A percentile compares a stretch with the other conserved stretches of the same genome.
phyloP scores from a whole-genome alignment of 2,888 invertebrate genomes.

The Dugesia japonica region DNA sequence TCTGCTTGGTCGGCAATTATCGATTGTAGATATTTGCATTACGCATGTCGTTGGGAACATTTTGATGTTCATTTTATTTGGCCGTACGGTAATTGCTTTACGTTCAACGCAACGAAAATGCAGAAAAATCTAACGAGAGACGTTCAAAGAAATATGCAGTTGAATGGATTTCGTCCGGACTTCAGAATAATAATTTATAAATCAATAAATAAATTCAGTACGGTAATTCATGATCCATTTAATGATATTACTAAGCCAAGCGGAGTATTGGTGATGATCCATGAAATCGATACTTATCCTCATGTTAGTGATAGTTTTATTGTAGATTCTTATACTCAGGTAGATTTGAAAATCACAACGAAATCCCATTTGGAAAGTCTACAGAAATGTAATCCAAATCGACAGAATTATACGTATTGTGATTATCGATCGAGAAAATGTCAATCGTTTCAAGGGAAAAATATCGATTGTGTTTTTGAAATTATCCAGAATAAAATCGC shows the following conservation, averaged over 20 bases:
- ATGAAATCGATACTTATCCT: constrained; percentile 24
- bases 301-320: constrained; percentile 5
- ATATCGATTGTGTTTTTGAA: not conserved
- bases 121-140: not conserved
- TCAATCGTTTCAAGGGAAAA: constrained; percentile 4
- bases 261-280: constrained; percentile 26
- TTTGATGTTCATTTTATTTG: constrained; percentile 6
- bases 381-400: constrained; percentile 15
- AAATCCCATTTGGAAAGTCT: constrained; percentile 13
- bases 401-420: constrained; percentile 21
- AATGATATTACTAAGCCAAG: not conserved
- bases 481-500: constrained; percentile 1
- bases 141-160: not conserved
- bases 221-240: not conserved
- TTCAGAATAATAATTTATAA: not conserved
- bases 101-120: not conserved
- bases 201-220: not conserved
- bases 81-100: constrained; percentile 24
- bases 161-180: not conserved
- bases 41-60: not conserved
- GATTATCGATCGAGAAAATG: constrained; percentile 13
- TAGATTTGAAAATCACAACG: constrained; percentile 22
- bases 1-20: constrained; percentile 9
- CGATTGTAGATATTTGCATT: not conserved
- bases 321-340: not conserved